Conservation (phyloP, 2,888 invertebrate genomes). For the Thera obeliscata region DNA sequence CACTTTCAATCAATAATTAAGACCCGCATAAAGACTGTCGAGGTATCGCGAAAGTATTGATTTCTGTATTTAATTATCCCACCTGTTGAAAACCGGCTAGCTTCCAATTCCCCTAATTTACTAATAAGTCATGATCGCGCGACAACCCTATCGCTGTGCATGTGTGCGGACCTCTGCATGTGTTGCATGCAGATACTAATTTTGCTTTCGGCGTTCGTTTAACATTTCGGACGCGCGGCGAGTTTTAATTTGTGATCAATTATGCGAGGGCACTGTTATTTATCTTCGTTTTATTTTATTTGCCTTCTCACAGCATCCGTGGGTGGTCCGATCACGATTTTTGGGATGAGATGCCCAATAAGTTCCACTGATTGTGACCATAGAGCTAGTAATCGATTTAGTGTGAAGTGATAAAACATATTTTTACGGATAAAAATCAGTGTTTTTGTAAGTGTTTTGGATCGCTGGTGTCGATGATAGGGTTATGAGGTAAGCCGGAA, state of each 20-base stretch:
- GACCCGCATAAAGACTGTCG: too few species aligned
- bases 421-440: constrained; percentile 32
- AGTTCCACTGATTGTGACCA: constrained; percentile 76
- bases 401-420: constrained; percentile 40
- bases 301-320: constrained; percentile 77
- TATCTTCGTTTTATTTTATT: constrained; percentile 84
- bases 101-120: not conserved
- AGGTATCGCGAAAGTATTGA: not conserved
- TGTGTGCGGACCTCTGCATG: constrained; percentile 51
- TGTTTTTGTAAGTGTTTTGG: constrained; percentile 26
- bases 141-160: constrained; percentile 26
- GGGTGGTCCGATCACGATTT: constrained; percentile 84
- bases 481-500: constrained; percentile 22
- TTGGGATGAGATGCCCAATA: constrained; percentile 73
- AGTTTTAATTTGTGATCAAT: constrained; percentile 85
- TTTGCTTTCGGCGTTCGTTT: constrained; percentile 79
- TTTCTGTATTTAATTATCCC: not conserved
- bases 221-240: constrained; percentile 80
- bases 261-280: constrained; percentile 83
- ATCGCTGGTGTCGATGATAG: constrained; percentile 23
- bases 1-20: too few species aligned
- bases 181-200: constrained; percentile 65
- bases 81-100: not conserved
- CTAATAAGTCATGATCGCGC: not conserved
- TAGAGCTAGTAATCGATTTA: constrained; percentile 62